A percentile compares a stretch with the other conserved stretches of the same genome.
phyloP scores from a whole-genome alignment of 37 sponge, comb jelly and placozoan species.

The Ephydatia muelleri region DNA sequence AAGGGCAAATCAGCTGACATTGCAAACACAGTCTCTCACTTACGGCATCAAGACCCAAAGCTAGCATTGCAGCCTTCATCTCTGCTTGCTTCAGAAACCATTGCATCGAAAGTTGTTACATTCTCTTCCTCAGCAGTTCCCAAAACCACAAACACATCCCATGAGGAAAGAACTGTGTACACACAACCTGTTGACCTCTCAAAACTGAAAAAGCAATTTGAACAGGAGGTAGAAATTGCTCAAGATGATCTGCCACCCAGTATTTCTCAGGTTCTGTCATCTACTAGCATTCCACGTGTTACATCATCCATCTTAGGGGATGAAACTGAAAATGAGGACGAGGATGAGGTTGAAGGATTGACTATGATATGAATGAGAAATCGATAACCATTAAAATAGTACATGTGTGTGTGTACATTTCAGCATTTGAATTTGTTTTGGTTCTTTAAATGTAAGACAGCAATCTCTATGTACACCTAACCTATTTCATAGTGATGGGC shows the following conservation, averaged over 20 bases:
- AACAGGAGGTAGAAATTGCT: not conserved
- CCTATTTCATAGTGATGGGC: too few species aligned
- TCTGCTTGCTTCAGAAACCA: not conserved
- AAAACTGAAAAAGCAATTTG: not conserved
- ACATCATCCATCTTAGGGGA: not conserved
- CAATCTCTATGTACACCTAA: too few species aligned
- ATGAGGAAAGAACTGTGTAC: not conserved
- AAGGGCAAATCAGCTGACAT: constrained; percentile 48
- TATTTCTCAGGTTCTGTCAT: not conserved
- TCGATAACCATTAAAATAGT: too few species aligned
- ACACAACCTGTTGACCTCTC: not conserved
- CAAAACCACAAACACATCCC: not conserved
- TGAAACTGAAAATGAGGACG: too few species aligned
- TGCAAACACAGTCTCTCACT: constrained; percentile 56
- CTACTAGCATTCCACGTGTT: not conserved
- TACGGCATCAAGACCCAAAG: constrained; percentile 1
- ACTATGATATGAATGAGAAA: too few species aligned
- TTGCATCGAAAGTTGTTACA: not conserved
- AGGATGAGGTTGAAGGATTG: too few species aligned
- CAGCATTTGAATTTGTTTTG: too few species aligned
- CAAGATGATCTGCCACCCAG: not conserved
- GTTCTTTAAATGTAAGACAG: too few species aligned
- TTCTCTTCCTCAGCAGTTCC: not conserved
- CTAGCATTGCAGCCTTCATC: not conserved
- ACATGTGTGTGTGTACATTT: too few species aligned